Evolutionary conservation across 2,888 invertebrate species (phyloP).

Genomic region (Carcina quercana): DNA sequence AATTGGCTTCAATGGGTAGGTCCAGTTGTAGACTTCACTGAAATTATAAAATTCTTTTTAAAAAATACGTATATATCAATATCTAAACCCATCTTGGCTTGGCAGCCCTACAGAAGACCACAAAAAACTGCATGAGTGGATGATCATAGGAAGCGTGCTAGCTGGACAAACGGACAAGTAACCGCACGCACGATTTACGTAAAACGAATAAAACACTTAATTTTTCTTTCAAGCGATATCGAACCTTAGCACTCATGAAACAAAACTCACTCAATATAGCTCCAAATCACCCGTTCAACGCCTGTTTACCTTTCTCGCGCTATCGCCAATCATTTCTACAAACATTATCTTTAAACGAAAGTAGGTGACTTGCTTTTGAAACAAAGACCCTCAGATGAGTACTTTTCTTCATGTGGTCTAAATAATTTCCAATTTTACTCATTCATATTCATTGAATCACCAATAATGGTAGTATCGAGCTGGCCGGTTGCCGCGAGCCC

Average conservation of each 20-base stretch:
- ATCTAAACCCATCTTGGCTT: too few species aligned
- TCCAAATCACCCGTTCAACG: conserved; percentile 10
- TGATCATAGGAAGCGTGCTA: conserved; percentile 28
- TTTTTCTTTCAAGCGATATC: conserved; percentile 18
- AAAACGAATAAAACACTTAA: not conserved
- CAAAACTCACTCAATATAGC: too few species aligned
- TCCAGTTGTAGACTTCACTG: too few species aligned
- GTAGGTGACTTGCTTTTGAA: conserved; percentile 40
- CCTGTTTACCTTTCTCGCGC: conserved; percentile 44
- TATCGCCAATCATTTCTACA: conserved; percentile 48
- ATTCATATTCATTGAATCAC: conserved; percentile 20
- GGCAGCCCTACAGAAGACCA: conserved; percentile 12
- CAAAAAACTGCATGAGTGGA: conserved; percentile 24
- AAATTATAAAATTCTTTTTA: too few species aligned
- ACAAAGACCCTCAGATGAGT: conserved; percentile 20
- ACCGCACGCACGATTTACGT: too few species aligned
- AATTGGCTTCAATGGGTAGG: too few species aligned
- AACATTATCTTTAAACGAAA: conserved; percentile 38
- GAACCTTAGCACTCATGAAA: conserved; percentile 18
- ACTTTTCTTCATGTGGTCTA: not conserved
- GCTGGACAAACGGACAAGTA: conserved; percentile 25
- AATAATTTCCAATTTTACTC: conserved; percentile 21
- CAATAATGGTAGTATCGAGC: conserved; percentile 12
- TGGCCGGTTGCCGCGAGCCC: conserved; percentile 13
- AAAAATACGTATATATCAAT: too few species aligned